Evolutionary conservation across 2,797 vertebrate genomes (phyloP).

Genomic region (Serranus cabrilla): DNA sequence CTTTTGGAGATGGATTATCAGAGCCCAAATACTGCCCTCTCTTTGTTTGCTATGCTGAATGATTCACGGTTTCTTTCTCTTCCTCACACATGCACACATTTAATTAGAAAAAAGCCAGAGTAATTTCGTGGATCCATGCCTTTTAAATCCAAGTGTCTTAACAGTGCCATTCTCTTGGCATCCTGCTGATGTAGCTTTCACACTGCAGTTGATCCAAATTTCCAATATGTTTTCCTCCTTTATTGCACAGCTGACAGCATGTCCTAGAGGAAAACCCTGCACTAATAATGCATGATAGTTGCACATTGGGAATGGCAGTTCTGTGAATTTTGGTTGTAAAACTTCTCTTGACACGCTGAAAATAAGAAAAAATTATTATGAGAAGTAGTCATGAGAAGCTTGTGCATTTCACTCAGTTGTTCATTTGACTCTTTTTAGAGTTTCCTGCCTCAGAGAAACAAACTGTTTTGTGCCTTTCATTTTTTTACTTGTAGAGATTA

Average conservation of each 20-base stretch:
- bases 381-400: constrained; percentile 11
- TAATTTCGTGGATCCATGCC: constrained; percentile 11
- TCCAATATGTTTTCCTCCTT: background rate
- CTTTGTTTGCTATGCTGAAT: constrained; percentile 35
- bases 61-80: background rate
- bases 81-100: background rate
- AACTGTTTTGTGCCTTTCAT: constrained; percentile 2
- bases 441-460: background rate
- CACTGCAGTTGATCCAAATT: constrained; percentile 14
- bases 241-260: constrained; percentile 6
- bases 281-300: background rate
- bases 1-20: constrained; percentile 16
- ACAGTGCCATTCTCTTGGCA: background rate
- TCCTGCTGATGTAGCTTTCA: constrained; percentile 19
- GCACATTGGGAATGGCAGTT: background rate
- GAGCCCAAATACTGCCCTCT: constrained; percentile 44
- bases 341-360: background rate
- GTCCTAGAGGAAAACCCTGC: constrained; percentile 13
- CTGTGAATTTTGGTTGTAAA: background rate
- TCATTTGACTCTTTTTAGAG: constrained; percentile 26
- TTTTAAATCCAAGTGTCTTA: constrained; percentile 43
- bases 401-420: constrained; percentile 7
- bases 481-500: background rate
- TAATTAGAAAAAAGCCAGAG: constrained; percentile 12
- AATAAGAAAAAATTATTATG: background rate